These are phyloP conservation scores for Zingel zingel DNA, from an alignment of 2,113 vertebrate species.

Conservation along the genomic window DNA sequence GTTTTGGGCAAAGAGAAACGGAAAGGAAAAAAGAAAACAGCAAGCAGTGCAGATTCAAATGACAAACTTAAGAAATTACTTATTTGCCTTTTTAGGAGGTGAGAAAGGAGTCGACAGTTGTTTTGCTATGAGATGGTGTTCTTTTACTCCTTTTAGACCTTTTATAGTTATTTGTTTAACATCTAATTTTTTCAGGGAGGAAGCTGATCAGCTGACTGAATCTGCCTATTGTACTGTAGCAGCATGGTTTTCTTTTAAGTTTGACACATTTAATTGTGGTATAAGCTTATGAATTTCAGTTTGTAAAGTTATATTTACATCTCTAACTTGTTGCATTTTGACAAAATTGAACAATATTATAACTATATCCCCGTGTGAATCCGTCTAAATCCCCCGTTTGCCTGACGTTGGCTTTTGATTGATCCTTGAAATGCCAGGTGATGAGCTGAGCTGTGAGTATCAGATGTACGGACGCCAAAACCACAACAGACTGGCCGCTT, in stretches of 20 bases:
- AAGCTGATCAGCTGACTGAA: background rate
- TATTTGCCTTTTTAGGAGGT: conserved; percentile 35
- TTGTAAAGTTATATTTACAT: background rate
- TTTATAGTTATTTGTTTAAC: too few relatives aligned
- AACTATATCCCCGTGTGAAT: background rate
- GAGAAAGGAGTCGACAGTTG: conserved; percentile 7
- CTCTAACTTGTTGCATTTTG: background rate
- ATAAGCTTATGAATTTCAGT: too few relatives aligned
- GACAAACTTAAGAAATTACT: conserved; percentile 47
- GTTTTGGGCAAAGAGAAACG: conserved; percentile 41
- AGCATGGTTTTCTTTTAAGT: background rate
- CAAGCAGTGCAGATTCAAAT: conserved; percentile 51
- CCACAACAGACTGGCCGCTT: conserved; percentile 6
- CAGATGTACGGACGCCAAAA: background rate
- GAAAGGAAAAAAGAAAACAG: conserved; percentile 45
- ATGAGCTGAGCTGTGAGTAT: background rate
- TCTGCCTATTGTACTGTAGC: background rate
- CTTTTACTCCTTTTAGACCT: background rate
- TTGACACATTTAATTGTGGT: background rate
- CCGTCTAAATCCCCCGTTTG: background rate
- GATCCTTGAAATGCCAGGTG: conserved; percentile 6
- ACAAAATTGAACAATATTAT: background rate
- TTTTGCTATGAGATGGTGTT: conserved; percentile 29
- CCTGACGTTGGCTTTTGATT: conserved; percentile 1
- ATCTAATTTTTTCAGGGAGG: background rate